These are phyloP conservation scores for Pterobdella sp. DNA, from an alignment of 2,888 invertebrate species.

Conservation along the genomic window DNA sequence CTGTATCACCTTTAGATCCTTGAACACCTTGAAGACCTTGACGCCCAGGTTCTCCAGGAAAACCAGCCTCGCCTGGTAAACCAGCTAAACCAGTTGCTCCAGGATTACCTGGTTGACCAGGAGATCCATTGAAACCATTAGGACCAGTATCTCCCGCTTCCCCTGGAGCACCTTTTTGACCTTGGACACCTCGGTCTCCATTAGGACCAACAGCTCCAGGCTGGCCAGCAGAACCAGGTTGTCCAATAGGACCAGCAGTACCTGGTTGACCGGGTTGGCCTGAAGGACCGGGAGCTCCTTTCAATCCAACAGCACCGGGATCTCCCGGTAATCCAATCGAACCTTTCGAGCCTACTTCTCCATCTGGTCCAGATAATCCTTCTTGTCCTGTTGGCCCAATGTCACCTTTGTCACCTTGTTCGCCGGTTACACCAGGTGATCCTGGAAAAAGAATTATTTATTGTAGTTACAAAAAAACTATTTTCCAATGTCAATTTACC, in stretches of 20 bases:
- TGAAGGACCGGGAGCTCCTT: constrained; percentile 20
- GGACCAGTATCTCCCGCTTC: constrained; percentile 28
- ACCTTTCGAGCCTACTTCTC: constrained; percentile 21
- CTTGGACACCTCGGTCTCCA: constrained; percentile 29
- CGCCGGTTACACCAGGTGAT: constrained; percentile 25
- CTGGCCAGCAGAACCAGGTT: constrained; percentile 35
- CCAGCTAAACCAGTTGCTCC: constrained; percentile 27
- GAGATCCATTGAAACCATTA: constrained; percentile 18
- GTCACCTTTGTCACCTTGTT: constrained; percentile 16
- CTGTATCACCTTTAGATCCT: constrained; percentile 35
- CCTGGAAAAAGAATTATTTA: background rate
- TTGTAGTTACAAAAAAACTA: background rate
- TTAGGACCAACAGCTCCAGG: constrained; percentile 28
- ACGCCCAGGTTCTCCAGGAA: constrained; percentile 2
- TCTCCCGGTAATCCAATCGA: constrained; percentile 32
- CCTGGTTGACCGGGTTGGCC: constrained; percentile 32
- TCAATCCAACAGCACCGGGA: constrained; percentile 17
- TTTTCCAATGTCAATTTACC: background rate
- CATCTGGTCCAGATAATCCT: constrained; percentile 15
- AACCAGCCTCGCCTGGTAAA: constrained; percentile 5
- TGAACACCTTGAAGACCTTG: constrained; percentile 31
- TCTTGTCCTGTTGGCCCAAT: background rate
- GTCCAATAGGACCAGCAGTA: constrained; percentile 34
- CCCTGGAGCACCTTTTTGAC: constrained; percentile 28
- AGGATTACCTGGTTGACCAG: constrained; percentile 25